Evolutionary conservation across 2,888 invertebrate genomes (phyloP).

Genomic region (Sepioteuthis lessoniana): DNA sequence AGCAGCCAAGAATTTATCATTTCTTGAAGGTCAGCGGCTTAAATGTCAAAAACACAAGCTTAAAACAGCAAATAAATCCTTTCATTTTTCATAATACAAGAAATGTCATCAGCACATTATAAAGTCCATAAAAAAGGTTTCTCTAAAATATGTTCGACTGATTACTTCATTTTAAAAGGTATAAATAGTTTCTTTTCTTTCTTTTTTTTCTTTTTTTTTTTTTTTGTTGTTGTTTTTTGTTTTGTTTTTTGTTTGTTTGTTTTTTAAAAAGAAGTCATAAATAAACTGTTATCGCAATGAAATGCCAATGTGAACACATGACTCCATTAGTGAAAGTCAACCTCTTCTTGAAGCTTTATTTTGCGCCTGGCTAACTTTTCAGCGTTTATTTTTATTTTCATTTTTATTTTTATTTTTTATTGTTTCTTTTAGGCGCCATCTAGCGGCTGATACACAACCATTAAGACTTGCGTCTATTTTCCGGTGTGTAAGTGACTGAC

Average conservation of each 20-base stretch:
- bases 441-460: neutral
- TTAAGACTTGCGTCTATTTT: neutral
- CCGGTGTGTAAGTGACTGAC: neutral
- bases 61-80: neutral
- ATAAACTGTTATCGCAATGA: neutral
- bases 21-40: neutral
- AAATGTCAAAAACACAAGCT: neutral
- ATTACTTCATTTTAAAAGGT: neutral
- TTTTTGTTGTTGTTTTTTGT: neutral
- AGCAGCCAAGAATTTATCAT: neutral
- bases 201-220: no score
- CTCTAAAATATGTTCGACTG: neutral
- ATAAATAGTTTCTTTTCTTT: no score
- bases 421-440: neutral
- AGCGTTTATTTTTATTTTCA: no score
- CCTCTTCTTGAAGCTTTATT: neutral
- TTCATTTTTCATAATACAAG: neutral
- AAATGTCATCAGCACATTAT: neutral
- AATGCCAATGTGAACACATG: neutral
- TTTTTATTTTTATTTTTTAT: neutral
- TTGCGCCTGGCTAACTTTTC: neutral
- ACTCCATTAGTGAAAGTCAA: neutral
- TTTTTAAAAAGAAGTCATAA: neutral
- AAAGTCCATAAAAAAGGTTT: neutral
- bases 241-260: neutral